Conservation (phyloP, 2,888 invertebrate species). For the Melipona bicolor region DNA sequence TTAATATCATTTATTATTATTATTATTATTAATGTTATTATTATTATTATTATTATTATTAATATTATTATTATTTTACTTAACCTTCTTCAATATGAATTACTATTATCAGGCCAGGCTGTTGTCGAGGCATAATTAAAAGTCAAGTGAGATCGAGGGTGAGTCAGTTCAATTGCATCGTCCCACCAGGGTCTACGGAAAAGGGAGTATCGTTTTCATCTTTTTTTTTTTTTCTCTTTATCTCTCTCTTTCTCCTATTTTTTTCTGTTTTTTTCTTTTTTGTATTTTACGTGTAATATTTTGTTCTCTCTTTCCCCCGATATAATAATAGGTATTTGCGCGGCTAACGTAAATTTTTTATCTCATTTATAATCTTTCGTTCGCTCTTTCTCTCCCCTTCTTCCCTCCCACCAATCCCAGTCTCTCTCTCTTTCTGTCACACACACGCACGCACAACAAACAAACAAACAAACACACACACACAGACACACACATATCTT, state of each 20-base stretch:
- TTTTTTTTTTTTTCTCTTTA: constrained; percentile 31
- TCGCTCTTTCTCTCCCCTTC: background rate
- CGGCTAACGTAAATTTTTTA: constrained; percentile 31
- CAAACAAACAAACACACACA: no score
- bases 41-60: constrained; percentile 47
- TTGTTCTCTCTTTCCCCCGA: constrained; percentile 18
- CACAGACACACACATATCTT: constrained; percentile 10
- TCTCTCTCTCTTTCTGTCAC: constrained; percentile 18
- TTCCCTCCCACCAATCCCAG: no score
- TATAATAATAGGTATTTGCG: constrained; percentile 27
- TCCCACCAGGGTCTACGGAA: constrained; percentile 75
- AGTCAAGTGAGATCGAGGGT: constrained; percentile 81
- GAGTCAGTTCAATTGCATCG: constrained; percentile 79
- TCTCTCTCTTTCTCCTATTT: constrained; percentile 25
- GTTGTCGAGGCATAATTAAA: constrained; percentile 79
- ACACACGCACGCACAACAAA: no score
- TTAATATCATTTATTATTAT: constrained; percentile 60
- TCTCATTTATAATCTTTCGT: background rate
- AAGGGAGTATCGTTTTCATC: constrained; percentile 72
- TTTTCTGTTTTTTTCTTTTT: constrained; percentile 30
- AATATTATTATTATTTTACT: constrained; percentile 62
- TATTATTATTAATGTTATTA: constrained; percentile 54
- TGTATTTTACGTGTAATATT: constrained; percentile 29
- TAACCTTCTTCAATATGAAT: constrained; percentile 80
- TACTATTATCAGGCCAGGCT: constrained; percentile 82